phyloP scores from a whole-genome alignment of 2,113 vertebrate genomes.

The Anarhynchus alexandrinus region DNA sequence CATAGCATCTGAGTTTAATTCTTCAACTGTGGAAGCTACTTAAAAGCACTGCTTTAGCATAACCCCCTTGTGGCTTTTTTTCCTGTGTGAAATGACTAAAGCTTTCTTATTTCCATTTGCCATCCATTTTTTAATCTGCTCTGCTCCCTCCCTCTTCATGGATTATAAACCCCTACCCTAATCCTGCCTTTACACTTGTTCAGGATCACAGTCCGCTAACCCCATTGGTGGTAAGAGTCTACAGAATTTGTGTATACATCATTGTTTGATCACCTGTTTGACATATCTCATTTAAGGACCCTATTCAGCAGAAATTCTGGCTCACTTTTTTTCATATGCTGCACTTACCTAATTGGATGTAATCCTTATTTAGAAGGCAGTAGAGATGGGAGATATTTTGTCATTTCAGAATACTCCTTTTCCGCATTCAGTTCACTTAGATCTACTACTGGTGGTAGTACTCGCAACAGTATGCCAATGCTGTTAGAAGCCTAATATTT shows the following conservation, averaged over 20 bases:
- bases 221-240: constrained; percentile 95
- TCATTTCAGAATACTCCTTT: not conserved
- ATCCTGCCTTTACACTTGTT: constrained; percentile 87
- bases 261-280: constrained; percentile 68
- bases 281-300: constrained; percentile 59
- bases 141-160: constrained; percentile 84
- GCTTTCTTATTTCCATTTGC: constrained; percentile 81
- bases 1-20: constrained; percentile 63
- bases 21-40: constrained; percentile 58
- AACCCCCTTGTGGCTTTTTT: constrained; percentile 60
- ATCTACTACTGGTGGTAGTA: not conserved
- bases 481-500: not conserved
- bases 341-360: not conserved
- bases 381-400: not conserved
- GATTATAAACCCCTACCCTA: constrained; percentile 83
- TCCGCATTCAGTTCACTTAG: not conserved
- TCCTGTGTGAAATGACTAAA: constrained; percentile 77
- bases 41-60: constrained; percentile 70
- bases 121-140: constrained; percentile 90
- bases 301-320: constrained; percentile 78
- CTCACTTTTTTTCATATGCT: not conserved
- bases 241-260: constrained; percentile 75
- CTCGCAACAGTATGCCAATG: not conserved
- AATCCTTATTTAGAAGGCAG: not conserved
- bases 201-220: constrained; percentile 99